These are phyloP conservation scores for Agrilus planipennis DNA, from an alignment of 1,140 invertebrate species.

Conservation along the genomic window DNA sequence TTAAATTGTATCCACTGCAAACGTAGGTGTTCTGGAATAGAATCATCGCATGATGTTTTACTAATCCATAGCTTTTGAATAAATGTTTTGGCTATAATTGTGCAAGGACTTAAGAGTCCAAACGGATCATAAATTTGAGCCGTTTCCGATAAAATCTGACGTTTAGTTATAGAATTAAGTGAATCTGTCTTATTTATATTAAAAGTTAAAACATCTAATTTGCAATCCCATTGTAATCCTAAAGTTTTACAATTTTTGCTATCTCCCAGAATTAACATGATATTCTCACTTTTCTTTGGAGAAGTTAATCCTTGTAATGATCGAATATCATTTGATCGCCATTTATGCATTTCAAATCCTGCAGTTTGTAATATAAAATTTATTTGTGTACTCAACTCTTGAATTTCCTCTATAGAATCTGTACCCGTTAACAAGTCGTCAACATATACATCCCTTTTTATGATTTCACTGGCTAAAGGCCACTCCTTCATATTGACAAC, in stretches of 20 bases:
- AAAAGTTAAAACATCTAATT: conserved; percentile 1
- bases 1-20: neutral
- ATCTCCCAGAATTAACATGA: neutral
- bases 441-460: neutral
- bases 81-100: conserved; percentile 23
- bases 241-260: conserved; percentile 3
- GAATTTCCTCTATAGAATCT: neutral
- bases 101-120: conserved; percentile 14
- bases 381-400: too few species aligned
- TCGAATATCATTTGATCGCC: too few species aligned
- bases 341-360: too few species aligned
- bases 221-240: conserved; percentile 5
- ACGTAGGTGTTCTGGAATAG: neutral
- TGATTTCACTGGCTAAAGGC: neutral
- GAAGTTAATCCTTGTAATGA: too few species aligned
- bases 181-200: neutral
- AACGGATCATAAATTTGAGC: conserved; percentile 20
- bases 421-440: neutral
- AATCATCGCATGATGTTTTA: conserved; percentile 17
- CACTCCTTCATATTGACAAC: neutral
- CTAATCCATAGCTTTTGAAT: conserved; percentile 21
- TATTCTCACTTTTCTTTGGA: neutral
- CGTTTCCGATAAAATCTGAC: conserved; percentile 17
- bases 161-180: conserved; percentile 15
- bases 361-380: too few species aligned